Percentiles rank a stretch among this genome's conserved stretches.
phyloP scores from a whole-genome alignment of 1,140 invertebrate species.

The Brachionus plicatilis region DNA sequence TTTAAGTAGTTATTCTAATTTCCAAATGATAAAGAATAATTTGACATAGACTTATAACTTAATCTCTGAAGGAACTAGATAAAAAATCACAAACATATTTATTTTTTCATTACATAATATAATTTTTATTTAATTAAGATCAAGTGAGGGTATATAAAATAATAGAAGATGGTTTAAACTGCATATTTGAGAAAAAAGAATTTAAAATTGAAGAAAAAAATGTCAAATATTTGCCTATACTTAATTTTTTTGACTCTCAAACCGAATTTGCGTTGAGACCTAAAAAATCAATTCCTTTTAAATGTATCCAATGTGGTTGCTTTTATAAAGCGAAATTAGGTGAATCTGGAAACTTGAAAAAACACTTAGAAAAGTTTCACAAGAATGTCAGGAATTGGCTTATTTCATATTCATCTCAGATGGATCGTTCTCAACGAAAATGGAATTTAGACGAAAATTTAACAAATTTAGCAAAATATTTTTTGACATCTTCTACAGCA shows the following conservation, averaged over 20 bases:
- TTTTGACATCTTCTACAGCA: not conserved
- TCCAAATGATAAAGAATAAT: not conserved
- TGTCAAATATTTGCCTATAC: not conserved
- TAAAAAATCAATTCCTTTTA: not conserved
- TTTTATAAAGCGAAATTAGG: not conserved
- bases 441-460: constrained; percentile 4
- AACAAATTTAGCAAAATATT: not conserved
- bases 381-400: not conserved
- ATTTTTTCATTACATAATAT: not conserved
- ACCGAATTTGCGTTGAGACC: not conserved
- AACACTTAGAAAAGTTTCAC: not conserved
- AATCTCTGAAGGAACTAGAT: not conserved
- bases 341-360: not conserved
- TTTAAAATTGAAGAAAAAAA: not conserved
- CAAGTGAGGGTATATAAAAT: not conserved
- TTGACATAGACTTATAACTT: not conserved
- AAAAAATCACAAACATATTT: not conserved
- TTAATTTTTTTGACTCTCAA: not conserved
- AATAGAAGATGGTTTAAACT: not conserved
- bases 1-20: not conserved
- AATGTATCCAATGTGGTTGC: not conserved
- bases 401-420: not conserved
- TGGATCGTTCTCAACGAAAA: not conserved
- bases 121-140: not conserved
- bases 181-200: not conserved